These are phyloP conservation scores for Mallotus villosus DNA, from an alignment of 2,797 vertebrate genomes.

Conservation along the genomic window DNA sequence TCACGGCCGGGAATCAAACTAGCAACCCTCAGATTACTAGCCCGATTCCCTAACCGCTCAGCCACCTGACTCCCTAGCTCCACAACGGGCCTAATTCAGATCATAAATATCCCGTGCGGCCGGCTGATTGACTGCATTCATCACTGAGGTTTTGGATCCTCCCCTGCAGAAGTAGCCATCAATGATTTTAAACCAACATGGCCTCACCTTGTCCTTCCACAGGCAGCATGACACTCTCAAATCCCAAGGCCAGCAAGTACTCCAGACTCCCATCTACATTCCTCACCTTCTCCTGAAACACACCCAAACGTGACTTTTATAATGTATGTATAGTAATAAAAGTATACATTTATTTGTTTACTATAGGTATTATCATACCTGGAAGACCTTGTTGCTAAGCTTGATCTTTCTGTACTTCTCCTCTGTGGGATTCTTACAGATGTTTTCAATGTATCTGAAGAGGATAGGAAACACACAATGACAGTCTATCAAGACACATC, in stretches of 20 bases:
- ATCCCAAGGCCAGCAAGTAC: constrained; percentile 89
- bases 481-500: too few species aligned
- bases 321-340: too few species aligned
- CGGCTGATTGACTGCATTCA: too few species aligned
- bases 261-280: constrained; percentile 84
- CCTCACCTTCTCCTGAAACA: constrained; percentile 85
- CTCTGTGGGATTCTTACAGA: constrained; percentile 88
- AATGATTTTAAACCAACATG: background rate
- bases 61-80: too few species aligned
- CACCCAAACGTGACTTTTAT: background rate
- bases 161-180: background rate
- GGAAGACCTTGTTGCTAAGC: constrained; percentile 90
- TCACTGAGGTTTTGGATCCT: background rate
- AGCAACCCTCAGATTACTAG: too few species aligned
- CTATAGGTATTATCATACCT: constrained; percentile 67
- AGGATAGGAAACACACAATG: too few species aligned
- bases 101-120: too few species aligned
- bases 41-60: too few species aligned
- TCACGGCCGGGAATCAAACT: too few species aligned
- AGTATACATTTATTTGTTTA: background rate
- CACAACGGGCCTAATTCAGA: too few species aligned
- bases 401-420: constrained; percentile 92
- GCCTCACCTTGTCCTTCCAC: constrained; percentile 83
- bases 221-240: constrained; percentile 77
- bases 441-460: constrained; percentile 91